These are phyloP conservation scores for Polydesmus complanatus DNA, from an alignment of 2,888 invertebrate species.

Conservation along the genomic window DNA sequence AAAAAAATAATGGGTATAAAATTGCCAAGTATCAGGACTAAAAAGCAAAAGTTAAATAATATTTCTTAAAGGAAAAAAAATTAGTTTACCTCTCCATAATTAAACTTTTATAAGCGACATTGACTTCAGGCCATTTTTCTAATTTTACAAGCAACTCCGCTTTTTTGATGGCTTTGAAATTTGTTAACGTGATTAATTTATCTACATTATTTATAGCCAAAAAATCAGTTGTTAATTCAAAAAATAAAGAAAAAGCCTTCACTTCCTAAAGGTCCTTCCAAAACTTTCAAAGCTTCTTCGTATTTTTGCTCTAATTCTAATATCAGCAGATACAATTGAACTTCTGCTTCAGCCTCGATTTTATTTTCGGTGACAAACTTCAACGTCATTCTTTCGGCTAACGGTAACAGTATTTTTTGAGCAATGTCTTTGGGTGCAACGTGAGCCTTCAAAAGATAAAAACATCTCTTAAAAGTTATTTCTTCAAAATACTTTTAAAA, in stretches of 20 bases:
- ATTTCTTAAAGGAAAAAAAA: slow-evolving; percentile 9
- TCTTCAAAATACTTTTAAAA: background rate
- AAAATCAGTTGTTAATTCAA: background rate
- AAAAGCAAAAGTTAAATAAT: slow-evolving; percentile 20
- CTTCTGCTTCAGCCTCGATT: slow-evolving; percentile 80
- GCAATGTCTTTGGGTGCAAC: slow-evolving; percentile 32
- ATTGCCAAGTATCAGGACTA: slow-evolving; percentile 44
- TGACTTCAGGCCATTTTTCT: slow-evolving; percentile 58
- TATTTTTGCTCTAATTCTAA: slow-evolving; percentile 57
- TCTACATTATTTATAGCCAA: slow-evolving; percentile 25
- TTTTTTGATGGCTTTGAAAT: slow-evolving; percentile 47
- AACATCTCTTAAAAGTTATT: too few relatives aligned
- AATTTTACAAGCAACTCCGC: slow-evolving; percentile 59
- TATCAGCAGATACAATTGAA: slow-evolving; percentile 77
- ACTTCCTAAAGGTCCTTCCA: slow-evolving; percentile 60
- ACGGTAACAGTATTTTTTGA: slow-evolving; percentile 55
- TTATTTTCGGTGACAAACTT: slow-evolving; percentile 76
- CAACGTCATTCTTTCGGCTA: slow-evolving; percentile 87
- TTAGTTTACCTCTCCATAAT: slow-evolving; percentile 50
- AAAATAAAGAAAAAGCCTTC: slow-evolving; percentile 33
- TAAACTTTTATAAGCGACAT: slow-evolving; percentile 55
- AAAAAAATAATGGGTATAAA: slow-evolving; percentile 49
- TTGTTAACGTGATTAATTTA: slow-evolving; percentile 44
- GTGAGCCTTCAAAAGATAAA: slow-evolving; percentile 20
- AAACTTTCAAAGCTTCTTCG: slow-evolving; percentile 61